Evolutionary conservation across 2,113 vertebrate species (phyloP).

Genomic region (Galbula dea): DNA sequence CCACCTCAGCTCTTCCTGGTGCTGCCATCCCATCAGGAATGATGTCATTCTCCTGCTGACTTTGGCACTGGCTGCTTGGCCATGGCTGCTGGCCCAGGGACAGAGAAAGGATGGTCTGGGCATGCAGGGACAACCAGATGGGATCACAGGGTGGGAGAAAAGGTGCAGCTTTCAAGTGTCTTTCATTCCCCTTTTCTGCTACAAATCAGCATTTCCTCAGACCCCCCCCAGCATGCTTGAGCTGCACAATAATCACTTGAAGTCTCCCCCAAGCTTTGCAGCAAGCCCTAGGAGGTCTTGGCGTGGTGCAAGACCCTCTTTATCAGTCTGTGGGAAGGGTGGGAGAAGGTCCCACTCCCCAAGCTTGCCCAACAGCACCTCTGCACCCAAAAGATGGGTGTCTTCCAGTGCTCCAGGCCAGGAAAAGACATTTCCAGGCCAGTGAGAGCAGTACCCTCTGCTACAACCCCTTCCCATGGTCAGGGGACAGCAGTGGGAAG

Average conservation of each 20-base stretch:
- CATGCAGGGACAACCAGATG: not conserved
- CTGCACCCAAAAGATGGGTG: fast-evolving
- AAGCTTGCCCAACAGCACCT: fast-evolving
- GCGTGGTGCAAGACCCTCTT: fast-evolving
- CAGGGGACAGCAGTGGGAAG: fast-evolving
- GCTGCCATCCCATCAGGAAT: not conserved
- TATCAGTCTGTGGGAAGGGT: not conserved
- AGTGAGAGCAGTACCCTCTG: not conserved
- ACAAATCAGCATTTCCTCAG: fast-evolving
- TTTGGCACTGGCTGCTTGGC: not conserved
- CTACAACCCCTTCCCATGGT: fast-evolving
- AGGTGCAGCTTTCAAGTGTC: not conserved
- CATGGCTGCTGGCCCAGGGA: not conserved
- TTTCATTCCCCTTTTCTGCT: not conserved
- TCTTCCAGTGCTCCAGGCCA: not conserved
- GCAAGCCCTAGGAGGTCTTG: not conserved
- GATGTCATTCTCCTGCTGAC: not conserved
- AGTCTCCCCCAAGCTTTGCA: not conserved
- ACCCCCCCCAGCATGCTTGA: fast-evolving
- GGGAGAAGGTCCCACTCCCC: not conserved
- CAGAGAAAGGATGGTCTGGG: not conserved
- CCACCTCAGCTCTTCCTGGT: not conserved
- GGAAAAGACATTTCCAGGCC: not conserved
- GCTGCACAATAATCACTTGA: fast-evolving
- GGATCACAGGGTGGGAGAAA: not conserved